phyloP scores from a whole-genome alignment of 2,797 vertebrate genomes.

The Eremophila alpestris region DNA sequence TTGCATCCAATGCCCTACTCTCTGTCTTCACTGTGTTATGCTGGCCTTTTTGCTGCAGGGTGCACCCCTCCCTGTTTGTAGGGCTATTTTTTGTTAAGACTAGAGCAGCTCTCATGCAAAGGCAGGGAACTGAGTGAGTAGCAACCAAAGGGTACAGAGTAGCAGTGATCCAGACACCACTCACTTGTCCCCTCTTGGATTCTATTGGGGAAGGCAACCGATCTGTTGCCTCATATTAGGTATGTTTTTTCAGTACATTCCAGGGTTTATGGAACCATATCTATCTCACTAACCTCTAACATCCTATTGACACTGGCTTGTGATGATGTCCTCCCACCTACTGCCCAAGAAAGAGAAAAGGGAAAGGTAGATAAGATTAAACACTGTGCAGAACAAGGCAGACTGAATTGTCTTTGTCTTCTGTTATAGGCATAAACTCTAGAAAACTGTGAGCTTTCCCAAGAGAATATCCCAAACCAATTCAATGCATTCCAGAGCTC shows the following conservation, averaged over 20 bases:
- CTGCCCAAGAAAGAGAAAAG: not conserved
- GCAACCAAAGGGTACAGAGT: not conserved
- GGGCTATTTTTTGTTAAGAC: not conserved
- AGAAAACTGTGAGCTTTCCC: not conserved
- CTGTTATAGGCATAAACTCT: not conserved
- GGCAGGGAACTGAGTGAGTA: not conserved
- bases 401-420: not conserved
- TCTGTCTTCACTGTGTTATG: not conserved
- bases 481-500: not conserved
- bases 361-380: not conserved
- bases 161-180: not conserved
- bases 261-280: not conserved
- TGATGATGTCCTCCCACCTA: not conserved
- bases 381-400: not conserved
- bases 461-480: not conserved
- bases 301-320: not conserved
- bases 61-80: not conserved
- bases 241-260: not conserved
- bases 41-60: not conserved
- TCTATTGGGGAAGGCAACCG: rapidly evolving
- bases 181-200: not conserved
- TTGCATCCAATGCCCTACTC: rapidly evolving
- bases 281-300: not conserved
- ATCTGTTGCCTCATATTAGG: not conserved
- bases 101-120: not conserved